Base-by-base conservation (phyloP, 2,888 invertebrate genomes). In the Criorhina ranunculi region DNA sequence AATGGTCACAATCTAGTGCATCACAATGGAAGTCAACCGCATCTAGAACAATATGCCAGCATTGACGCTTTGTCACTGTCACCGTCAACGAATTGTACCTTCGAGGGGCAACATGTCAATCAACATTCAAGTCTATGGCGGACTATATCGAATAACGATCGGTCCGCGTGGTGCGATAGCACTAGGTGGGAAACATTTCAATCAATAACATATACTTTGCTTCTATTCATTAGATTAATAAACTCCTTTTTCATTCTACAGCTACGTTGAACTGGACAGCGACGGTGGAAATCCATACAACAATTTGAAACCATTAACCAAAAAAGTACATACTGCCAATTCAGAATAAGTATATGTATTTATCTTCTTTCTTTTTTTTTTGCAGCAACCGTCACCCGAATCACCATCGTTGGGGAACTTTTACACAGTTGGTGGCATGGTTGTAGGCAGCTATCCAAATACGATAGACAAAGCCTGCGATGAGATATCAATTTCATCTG, bases 401-500 rank as follows among this genome's bases (percentile, higher is more conserved):
- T 87, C 87, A 19, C 77, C 87, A 0, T 87, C 88, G 12, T 35
- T 88, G 9, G 86, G 87, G 0, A 88, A 87, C 60, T 87, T 88
- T 59, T 88, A 88, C 72, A 51, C 87, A 37, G 82, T 88, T 17
- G 46, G 60, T 8, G 64, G 77, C n/a, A 15, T 76, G 33, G 15
- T 46, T 11, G 40, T 55, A 2, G 57, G 57, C 11, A 66, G 51
- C 12, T 70, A 53, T n/a, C 37, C 72, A 6, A 72, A 44, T 15
- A n/a, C 51, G 12, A 44, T 70, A 1, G 85, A 62, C 9, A 86
- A 86, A 31, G 55, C 78, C 8, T 70, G 75, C 37, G 92, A 92
- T 75, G 89, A 91, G 76, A 88, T 91, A n/a, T 91, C 91, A 0
- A 86, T 91, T 29, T 90, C 90, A 7, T 91, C 91, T 1, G 87